phyloP scores from a whole-genome alignment of 2,888 invertebrate species.

The Hymenopus coronatus region DNA sequence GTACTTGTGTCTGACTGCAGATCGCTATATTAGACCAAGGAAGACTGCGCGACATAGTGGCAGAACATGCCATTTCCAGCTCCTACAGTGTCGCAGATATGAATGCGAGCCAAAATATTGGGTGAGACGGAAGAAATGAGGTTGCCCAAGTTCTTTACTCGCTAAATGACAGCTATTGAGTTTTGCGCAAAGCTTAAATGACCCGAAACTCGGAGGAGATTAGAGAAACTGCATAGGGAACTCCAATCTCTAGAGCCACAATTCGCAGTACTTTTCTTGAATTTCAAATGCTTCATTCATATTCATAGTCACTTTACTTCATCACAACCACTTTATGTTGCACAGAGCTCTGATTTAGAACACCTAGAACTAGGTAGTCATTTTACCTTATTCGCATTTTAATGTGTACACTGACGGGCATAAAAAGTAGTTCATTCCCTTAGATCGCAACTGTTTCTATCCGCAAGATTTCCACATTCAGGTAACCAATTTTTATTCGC shows the following conservation, averaged over 20 bases:
- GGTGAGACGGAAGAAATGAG: not conserved
- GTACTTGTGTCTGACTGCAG: not conserved
- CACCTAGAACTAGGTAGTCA: too few relatives aligned
- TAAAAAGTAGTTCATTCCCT: too few relatives aligned
- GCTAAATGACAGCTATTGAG: not conserved
- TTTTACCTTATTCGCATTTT: too few relatives aligned
- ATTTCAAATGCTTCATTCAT: not conserved
- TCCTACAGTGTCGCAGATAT: not conserved
- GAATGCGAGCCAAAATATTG: not conserved
- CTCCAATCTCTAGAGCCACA: too few relatives aligned
- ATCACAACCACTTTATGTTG: not conserved
- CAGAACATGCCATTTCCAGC: not conserved
- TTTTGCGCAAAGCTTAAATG: not conserved
- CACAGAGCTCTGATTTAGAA: too few relatives aligned
- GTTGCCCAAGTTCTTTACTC: not conserved
- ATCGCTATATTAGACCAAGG: not conserved
- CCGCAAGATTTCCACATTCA: too few relatives aligned
- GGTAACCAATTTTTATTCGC: too few relatives aligned
- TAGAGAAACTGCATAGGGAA: not conserved
- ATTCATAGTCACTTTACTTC: not conserved
- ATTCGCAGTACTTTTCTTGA: not conserved
- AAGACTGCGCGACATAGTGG: not conserved
- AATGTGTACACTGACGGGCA: too few relatives aligned
- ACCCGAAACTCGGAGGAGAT: not conserved
- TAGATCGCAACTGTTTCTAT: too few relatives aligned